Conservation (phyloP, 1,140 invertebrate genomes). For the Trypoxylus dichotomus region DNA sequence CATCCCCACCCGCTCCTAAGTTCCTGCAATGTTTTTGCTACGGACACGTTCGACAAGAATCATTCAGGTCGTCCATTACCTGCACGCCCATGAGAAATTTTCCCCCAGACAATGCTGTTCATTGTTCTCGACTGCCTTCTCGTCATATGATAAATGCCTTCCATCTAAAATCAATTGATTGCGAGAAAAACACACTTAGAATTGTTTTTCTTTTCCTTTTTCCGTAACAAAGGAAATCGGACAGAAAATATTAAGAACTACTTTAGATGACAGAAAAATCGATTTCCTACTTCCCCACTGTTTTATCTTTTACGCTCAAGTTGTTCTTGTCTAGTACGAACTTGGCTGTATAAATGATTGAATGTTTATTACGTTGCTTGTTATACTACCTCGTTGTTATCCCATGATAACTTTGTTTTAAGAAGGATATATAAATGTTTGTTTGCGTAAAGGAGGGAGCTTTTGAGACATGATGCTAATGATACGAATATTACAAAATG, state of each 20-base stretch:
- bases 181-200: conserved; percentile 21
- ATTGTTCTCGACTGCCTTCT: not conserved
- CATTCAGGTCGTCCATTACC: not conserved
- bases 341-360: not conserved
- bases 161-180: conserved; percentile 24
- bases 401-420: no score
- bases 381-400: no score
- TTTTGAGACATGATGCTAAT: no score
- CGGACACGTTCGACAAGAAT: not conserved
- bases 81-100: not conserved
- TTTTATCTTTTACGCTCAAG: not conserved
- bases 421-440: no score
- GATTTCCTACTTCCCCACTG: not conserved
- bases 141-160: conserved; percentile 10
- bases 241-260: conserved; percentile 25
- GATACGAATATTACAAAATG: no score
- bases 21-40: not conserved
- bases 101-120: not conserved
- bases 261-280: conserved; percentile 17
- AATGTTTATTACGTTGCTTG: no score
- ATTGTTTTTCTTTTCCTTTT: conserved; percentile 15
- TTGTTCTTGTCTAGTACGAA: not conserved
- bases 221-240: not conserved
- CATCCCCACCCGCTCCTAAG: no score
- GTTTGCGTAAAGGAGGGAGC: no score